Base-by-base conservation (phyloP, 2,888 invertebrate species). In the Rhagonycha lutea region DNA sequence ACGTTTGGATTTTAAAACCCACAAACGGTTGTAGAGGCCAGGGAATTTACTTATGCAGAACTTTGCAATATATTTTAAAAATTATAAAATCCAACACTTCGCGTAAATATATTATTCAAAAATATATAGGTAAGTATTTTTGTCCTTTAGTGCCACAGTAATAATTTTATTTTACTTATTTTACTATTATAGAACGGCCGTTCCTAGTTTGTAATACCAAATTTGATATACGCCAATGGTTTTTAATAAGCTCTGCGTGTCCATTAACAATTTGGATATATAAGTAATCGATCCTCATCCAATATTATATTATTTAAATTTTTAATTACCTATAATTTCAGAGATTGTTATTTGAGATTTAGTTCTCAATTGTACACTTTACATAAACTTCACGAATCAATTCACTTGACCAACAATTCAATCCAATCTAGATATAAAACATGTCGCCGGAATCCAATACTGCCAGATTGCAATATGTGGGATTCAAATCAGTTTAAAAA, bases 1-100 rank as follows among this genome's bases (percentile, higher is more conserved):
- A 97, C 87, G 92, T 96, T 80, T 97, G 97, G 97, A 96, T 97
- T 78, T 90, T 97, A 63, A 97, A 97, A 86, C 97, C 97, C 0
- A 94, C 93, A 2, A 93, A 93, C 83, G 92, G 94, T 80, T 95
- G 94, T 29, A 90, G 96, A 83, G 97, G 97, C 0, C 89, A 93
- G 85, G 97, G 96, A 4, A 97, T 97, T 79, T 91, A 92, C 79
- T 92, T 97, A 86, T 94, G 94, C 81, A 92, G 94, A 82, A 92
- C 92, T 79, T 88, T 96, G 75, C 91, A 92, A 75, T 93, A 93
- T 67, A 94, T 97, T 79, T 87, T 93, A 76, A 91, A 92, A 63
- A 88, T 91, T 81, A 86, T 93, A 3, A 89, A 89, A 28, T 90
- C 89, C 72, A 89, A 91, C 72, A 90, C 89, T 69, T 89, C 89